Percentiles rank a stretch among this genome's conserved stretches.
Evolutionary conservation across 2,888 invertebrate species (phyloP).

Genomic region (Resseliella maxima): DNA sequence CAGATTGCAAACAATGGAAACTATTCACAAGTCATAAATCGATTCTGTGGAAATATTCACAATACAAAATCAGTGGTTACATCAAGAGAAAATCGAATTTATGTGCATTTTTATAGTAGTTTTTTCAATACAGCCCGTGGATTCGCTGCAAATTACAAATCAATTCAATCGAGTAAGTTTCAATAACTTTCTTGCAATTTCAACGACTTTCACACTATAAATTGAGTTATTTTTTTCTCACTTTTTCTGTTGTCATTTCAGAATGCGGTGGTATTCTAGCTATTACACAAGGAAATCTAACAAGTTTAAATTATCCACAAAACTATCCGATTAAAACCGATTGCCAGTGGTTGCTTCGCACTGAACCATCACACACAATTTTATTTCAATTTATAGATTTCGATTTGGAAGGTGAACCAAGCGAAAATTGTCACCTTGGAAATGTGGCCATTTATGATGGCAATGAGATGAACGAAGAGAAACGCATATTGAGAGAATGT

Average conservation of each 20-base stretch:
- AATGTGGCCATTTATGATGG: conserved; percentile 67
- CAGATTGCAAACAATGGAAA: conserved; percentile 75
- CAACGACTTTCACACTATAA: not conserved
- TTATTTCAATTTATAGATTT: conserved; percentile 78
- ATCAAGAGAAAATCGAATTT: conserved; percentile 77
- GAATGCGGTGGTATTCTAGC: conserved; percentile 82
- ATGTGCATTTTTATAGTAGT: conserved; percentile 76
- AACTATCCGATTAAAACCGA: conserved; percentile 79
- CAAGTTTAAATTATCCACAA: conserved; percentile 85
- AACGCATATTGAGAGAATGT: conserved; percentile 72
- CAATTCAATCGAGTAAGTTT: conserved; percentile 69
- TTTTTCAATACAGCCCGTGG: conserved; percentile 71
- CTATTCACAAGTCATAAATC: conserved; percentile 70
- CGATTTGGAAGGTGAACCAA: conserved; percentile 69
- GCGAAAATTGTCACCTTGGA: conserved; percentile 56
- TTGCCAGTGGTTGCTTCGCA: conserved; percentile 82
- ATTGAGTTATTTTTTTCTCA: conserved; percentile 55
- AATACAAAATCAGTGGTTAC: conserved; percentile 68
- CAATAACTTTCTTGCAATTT: too few species aligned
- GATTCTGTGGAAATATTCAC: conserved; percentile 71
- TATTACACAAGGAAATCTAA: conserved; percentile 74
- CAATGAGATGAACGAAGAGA: conserved; percentile 62
- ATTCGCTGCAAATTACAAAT: conserved; percentile 73
- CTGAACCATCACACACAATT: conserved; percentile 76
- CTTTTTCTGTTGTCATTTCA: conserved; percentile 61